Percentiles rank a stretch among this genome's conserved stretches.
Evolutionary conservation across 2,888 invertebrate species (phyloP).

Genomic region (Rhagophthalmus giganteus): DNA sequence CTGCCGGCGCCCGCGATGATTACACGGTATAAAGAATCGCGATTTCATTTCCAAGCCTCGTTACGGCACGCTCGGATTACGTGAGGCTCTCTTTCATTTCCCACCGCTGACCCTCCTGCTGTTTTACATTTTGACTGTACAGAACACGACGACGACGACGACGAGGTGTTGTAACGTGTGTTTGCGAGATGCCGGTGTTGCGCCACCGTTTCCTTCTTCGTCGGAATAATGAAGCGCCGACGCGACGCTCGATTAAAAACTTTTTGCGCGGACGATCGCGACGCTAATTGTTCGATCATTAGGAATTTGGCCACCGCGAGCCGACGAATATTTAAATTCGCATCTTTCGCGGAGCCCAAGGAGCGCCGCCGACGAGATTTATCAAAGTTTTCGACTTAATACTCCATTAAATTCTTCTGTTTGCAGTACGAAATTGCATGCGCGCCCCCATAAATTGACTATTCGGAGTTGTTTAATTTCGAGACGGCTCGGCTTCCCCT

Average conservation of each 20-base stretch:
- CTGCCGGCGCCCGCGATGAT: conserved; percentile 19
- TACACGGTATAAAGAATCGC: conserved; percentile 25
- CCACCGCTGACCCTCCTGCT: background rate
- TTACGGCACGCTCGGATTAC: conserved; percentile 13
- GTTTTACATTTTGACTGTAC: background rate
- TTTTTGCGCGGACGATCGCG: background rate
- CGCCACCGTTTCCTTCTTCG: conserved; percentile 1
- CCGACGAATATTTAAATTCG: background rate
- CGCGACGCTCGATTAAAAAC: conserved; percentile 12
- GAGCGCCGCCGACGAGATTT: no score
- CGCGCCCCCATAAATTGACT: no score
- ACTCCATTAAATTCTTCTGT: no score
- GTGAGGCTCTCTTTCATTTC: conserved; percentile 9
- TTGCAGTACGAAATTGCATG: no score
- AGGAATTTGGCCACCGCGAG: background rate
- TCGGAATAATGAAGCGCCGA: conserved; percentile 12
- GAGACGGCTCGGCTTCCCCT: no score
- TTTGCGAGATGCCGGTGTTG: background rate
- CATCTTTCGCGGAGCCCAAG: no score
- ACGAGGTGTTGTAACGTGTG: conserved; percentile 11
- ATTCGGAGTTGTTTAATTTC: no score
- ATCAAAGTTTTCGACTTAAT: no score
- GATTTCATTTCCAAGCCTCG: conserved; percentile 20
- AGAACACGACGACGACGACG: background rate
- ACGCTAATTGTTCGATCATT: background rate